A percentile compares a stretch with the other conserved stretches of the same genome.
Conservation (phyloP, 2,113 vertebrate species). For the Centropus bengalensis region DNA sequence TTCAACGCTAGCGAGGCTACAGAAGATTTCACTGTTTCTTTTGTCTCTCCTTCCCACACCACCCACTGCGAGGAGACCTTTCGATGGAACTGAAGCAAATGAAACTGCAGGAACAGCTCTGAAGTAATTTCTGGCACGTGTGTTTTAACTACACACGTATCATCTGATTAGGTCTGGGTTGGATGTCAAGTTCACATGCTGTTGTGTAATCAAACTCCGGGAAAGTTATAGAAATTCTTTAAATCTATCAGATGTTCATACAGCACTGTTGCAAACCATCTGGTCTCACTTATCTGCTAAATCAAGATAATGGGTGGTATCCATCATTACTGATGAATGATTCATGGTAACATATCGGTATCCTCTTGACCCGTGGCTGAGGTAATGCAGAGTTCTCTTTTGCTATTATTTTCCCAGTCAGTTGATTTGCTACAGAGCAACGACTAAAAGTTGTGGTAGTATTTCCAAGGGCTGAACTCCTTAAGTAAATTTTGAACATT, state of each 20-base stretch:
- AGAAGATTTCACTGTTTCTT: not conserved
- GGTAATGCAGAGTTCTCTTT: not conserved
- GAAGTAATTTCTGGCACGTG: not conserved
- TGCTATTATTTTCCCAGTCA: not conserved
- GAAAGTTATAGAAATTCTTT: not conserved
- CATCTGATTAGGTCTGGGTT: not conserved
- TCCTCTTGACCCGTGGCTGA: constrained; percentile 13
- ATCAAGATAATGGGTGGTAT: constrained; percentile 34
- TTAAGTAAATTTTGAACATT: not conserved
- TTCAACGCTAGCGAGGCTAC: not conserved
- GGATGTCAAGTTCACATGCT: not conserved
- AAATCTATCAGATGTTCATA: not conserved
- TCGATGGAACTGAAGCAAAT: not conserved
- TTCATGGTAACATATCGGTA: not conserved
- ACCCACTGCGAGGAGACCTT: not conserved
- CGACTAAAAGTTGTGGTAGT: not conserved
- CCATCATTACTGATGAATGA: constrained; percentile 37
- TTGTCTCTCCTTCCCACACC: not conserved
- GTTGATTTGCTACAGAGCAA: not conserved
- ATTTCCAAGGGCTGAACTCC: not conserved
- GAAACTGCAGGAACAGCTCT: not conserved
- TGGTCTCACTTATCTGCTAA: constrained; percentile 38
- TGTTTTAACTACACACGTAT: not conserved
- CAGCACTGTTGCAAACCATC: constrained; percentile 15
- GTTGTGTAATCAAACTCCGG: not conserved